Evolutionary conservation across 2,113 vertebrate species (phyloP), one percentile per base, ranked within the genome.

Genomic region (Gila orcuttii): DNA sequence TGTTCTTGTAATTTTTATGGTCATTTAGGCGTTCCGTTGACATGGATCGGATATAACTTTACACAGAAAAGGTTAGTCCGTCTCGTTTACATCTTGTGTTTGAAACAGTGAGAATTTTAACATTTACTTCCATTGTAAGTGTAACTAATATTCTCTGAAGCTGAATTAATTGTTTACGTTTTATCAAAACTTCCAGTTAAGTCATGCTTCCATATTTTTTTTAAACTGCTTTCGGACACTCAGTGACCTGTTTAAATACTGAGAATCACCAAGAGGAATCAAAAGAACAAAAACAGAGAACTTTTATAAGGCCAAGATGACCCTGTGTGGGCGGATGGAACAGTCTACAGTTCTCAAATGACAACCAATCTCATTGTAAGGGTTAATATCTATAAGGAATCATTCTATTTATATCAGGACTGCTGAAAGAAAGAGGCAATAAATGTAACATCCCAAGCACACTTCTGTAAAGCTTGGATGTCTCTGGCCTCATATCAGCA

Each of bases 251-350:
- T 42, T 74, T 74, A 47, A 42, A 8, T 75, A 59, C 2, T 21
- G 55, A 75, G 33, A 60, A 42, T n/a, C 31, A 59, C 47, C 10
- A 59, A 42, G 52, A 84, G 69, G 23, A 68, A 59, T 59, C 3
- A 47, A 85, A 75, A 39, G 17, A 60, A 62, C 71, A 84, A 75
- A 84, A 84, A 84, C 55, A 62, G 36, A 62, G 33, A 17, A 9
- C 42, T 76, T 84, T 76, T 8, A 62, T 11, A 60, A 36, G 55
- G 33, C 33, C 57, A 62, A 79, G 10, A 28, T 33, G 52, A 55
- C 33, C n/a, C 10, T 42, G 55, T 60, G 77, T 21, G 74, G 77
- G 57, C 12, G 7, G 57, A 39, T 59, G 12, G 33, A 39, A 39
- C 33, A 79, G 33, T 78, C 17, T 28, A 39, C 3, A 25, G 0